Evolutionary conservation across 2,797 vertebrate species (phyloP).

Genomic region (Moxostoma hubbsi): DNA sequence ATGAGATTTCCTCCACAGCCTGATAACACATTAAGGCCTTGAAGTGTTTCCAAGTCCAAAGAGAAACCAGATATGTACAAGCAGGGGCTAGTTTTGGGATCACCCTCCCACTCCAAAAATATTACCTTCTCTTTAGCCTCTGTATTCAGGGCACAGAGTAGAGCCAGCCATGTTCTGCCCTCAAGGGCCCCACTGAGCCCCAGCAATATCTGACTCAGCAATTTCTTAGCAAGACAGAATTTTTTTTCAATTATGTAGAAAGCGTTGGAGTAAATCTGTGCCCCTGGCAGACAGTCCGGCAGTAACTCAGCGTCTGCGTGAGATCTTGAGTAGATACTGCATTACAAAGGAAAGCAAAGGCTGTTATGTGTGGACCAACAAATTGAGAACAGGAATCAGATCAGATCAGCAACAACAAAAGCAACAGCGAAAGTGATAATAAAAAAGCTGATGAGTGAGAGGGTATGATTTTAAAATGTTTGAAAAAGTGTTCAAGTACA

Average conservation of each 20-base stretch:
- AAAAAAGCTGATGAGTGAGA: slow-evolving; percentile 34
- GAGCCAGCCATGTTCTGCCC: slow-evolving; percentile 20
- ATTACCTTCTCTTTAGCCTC: slow-evolving; percentile 39
- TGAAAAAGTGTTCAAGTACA: background rate
- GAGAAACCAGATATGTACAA: slow-evolving; percentile 23
- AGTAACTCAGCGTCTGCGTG: slow-evolving; percentile 15
- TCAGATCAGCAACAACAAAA: slow-evolving; percentile 31
- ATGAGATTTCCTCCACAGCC: slow-evolving; percentile 33
- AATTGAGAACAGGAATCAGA: slow-evolving; percentile 31
- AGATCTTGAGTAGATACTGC: slow-evolving; percentile 24
- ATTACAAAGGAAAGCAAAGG: slow-evolving; percentile 7
- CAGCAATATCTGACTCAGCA: slow-evolving; percentile 71
- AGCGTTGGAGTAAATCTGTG: slow-evolving; percentile 75
- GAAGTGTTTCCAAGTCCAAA: slow-evolving; percentile 25
- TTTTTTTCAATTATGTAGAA: slow-evolving; percentile 79
- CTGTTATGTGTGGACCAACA: slow-evolving; percentile 15
- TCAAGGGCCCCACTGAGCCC: slow-evolving; percentile 10
- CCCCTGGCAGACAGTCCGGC: slow-evolving; percentile 69
- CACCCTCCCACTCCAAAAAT: background rate
- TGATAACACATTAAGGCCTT: slow-evolving; percentile 47
- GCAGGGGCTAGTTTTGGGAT: slow-evolving; percentile 21
- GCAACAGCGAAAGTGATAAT: slow-evolving; percentile 34
- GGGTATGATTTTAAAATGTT: slow-evolving; percentile 19
- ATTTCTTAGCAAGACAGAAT: slow-evolving; percentile 67
- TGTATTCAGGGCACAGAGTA: slow-evolving; percentile 13